Evolutionary conservation across 35 echinoderm and acorn worm species (phyloP).

Genomic region (Diadema setosum): DNA sequence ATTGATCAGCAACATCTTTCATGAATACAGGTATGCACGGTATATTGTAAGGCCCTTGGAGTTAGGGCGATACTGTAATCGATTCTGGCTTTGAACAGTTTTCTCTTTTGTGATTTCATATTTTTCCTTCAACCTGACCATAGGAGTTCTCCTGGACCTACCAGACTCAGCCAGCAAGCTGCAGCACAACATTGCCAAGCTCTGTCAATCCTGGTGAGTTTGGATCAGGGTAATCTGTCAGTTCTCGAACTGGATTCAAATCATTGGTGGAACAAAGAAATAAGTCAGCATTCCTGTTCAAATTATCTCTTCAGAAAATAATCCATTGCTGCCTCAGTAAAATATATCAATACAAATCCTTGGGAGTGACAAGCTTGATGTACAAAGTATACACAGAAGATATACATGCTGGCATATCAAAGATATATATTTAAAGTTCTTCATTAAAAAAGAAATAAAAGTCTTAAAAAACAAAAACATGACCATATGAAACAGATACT

Average conservation of each 20-base stretch:
- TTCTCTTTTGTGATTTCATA: not conserved
- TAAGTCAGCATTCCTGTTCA: not conserved
- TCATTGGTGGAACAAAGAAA: not conserved
- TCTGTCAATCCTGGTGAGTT: constrained; percentile 83
- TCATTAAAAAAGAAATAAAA: not conserved
- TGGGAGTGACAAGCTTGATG: not conserved
- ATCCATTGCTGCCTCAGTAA: not conserved
- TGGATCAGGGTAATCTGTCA: not conserved
- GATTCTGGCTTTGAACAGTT: too few species aligned
- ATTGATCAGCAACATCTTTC: too few species aligned
- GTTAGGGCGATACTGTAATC: too few species aligned
- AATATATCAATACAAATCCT: not conserved
- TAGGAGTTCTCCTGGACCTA: constrained; percentile 79
- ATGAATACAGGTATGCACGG: too few species aligned
- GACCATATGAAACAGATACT: not conserved
- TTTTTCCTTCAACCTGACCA: not conserved
- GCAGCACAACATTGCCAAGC: constrained; percentile 68
- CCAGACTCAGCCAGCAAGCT: constrained; percentile 80
- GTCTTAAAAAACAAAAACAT: not conserved
- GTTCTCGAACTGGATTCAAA: not conserved
- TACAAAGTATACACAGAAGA: not conserved
- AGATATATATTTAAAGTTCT: not conserved
- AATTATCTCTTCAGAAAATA: not conserved
- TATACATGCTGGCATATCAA: not conserved
- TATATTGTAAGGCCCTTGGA: too few species aligned